Conservation (phyloP, 2,113 vertebrate genomes). For the Chloropsis cyanopogon region DNA sequence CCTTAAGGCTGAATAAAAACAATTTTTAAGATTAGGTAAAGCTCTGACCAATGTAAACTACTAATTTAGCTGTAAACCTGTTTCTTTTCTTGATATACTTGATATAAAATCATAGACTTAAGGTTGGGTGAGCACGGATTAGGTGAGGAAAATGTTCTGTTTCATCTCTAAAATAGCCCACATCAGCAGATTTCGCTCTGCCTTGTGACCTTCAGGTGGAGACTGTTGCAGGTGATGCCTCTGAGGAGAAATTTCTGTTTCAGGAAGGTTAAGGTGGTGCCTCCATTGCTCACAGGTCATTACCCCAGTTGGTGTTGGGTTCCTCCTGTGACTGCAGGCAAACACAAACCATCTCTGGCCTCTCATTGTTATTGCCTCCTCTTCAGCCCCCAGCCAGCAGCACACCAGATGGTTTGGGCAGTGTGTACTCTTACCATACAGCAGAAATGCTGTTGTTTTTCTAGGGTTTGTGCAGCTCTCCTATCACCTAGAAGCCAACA, state of each 20-base stretch:
- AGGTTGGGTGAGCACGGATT: background rate
- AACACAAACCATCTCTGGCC: background rate
- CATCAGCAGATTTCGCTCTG: background rate
- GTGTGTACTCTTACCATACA: background rate
- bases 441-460: background rate
- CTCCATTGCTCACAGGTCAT: accelerated
- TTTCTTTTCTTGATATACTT: background rate
- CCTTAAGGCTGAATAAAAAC: background rate
- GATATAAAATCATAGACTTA: background rate
- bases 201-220: background rate
- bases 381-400: accelerated
- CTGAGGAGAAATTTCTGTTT: background rate
- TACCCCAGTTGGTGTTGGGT: accelerated
- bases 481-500: background rate
- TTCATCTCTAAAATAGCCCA: background rate
- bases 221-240: background rate
- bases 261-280: background rate
- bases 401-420: background rate
- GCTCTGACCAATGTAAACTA: background rate
- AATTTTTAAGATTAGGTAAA: background rate
- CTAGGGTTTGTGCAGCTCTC: background rate
- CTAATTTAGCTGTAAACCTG: background rate
- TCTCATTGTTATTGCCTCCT: background rate
- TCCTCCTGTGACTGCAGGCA: background rate
- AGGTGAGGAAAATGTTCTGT: background rate